Conservation (phyloP, 1,140 invertebrate genomes). For the Brachionus asplanchnoidis region DNA sequence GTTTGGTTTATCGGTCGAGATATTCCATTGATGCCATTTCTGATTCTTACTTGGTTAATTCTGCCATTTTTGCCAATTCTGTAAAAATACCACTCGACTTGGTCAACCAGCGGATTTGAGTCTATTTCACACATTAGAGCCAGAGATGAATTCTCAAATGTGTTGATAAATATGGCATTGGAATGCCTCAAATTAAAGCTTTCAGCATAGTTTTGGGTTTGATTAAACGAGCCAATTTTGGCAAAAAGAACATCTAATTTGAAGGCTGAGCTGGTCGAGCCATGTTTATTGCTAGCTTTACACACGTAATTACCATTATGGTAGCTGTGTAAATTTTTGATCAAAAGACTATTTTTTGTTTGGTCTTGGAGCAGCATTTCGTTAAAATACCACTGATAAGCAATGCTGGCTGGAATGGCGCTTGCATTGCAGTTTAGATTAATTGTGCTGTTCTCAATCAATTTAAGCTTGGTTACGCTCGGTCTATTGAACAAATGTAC, state of each 20-base stretch:
- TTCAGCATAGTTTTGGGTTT: neutral
- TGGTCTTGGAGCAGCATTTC: neutral
- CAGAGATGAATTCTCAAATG: neutral
- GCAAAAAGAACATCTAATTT: neutral
- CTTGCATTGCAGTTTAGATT: constrained; percentile 17
- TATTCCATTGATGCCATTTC: constrained; percentile 9
- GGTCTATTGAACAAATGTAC: constrained; percentile 17
- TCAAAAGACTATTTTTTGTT: neutral
- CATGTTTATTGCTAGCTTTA: constrained; percentile 7
- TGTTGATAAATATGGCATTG: neutral
- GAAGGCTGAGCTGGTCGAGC: neutral
- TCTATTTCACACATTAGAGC: constrained; percentile 2
- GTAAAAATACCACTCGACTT: neutral
- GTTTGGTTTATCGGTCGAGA: neutral
- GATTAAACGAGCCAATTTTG: neutral
- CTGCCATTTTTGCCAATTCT: neutral
- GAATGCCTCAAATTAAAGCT: neutral
- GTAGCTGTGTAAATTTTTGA: neutral
- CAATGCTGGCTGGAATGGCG: neutral
- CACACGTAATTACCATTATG: constrained; percentile 1
- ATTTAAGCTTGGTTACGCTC: neutral
- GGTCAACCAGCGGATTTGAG: constrained; percentile 2
- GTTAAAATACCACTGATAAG: constrained; percentile 41
- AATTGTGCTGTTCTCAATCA: constrained; percentile 13
- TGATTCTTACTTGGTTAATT: neutral